These are phyloP conservation scores for Julus scanicus DNA, from an alignment of 2,888 invertebrate species.

Conservation along the genomic window DNA sequence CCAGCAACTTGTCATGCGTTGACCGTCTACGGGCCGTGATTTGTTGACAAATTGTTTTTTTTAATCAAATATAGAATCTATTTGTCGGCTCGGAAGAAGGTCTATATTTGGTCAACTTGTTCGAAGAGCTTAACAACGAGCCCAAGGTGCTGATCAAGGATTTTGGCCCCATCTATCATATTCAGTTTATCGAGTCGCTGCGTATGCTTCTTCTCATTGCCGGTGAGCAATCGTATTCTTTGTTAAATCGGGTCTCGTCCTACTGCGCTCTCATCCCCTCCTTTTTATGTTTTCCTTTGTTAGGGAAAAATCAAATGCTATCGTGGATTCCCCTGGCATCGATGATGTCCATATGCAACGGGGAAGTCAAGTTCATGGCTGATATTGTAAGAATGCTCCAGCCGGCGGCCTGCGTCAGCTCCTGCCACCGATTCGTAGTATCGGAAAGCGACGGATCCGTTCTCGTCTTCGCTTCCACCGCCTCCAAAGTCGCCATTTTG, in stretches of 20 bases:
- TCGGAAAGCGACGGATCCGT: slow-evolving; percentile 61
- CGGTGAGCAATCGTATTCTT: background rate
- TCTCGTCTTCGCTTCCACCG: slow-evolving; percentile 66
- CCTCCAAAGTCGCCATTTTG: slow-evolving; percentile 67
- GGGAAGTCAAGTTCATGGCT: slow-evolving; percentile 69
- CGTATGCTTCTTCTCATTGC: slow-evolving; percentile 69
- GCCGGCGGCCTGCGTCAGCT: slow-evolving; percentile 66
- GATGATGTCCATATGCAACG: slow-evolving; percentile 68
- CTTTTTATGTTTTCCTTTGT: background rate
- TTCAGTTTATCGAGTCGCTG: slow-evolving; percentile 71
- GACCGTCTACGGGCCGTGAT: background rate
- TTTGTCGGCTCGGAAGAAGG: slow-evolving; percentile 75
- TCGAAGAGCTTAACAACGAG: slow-evolving; percentile 58
- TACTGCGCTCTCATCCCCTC: too few species aligned
- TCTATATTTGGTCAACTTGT: slow-evolving; percentile 69
- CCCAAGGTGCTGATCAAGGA: slow-evolving; percentile 68
- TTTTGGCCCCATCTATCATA: slow-evolving; percentile 73
- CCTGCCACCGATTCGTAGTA: slow-evolving; percentile 64
- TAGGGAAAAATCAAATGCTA: slow-evolving; percentile 62
- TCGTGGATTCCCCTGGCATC: slow-evolving; percentile 74
- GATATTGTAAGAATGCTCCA: slow-evolving; percentile 59
- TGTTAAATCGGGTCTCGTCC: too few species aligned
- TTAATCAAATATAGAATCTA: slow-evolving; percentile 62
- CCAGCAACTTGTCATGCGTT: background rate
- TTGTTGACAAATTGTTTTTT: background rate